These are phyloP conservation scores for Dryoscopus gambensis DNA, from an alignment of 2,113 vertebrate genomes.

Conservation along the genomic window DNA sequence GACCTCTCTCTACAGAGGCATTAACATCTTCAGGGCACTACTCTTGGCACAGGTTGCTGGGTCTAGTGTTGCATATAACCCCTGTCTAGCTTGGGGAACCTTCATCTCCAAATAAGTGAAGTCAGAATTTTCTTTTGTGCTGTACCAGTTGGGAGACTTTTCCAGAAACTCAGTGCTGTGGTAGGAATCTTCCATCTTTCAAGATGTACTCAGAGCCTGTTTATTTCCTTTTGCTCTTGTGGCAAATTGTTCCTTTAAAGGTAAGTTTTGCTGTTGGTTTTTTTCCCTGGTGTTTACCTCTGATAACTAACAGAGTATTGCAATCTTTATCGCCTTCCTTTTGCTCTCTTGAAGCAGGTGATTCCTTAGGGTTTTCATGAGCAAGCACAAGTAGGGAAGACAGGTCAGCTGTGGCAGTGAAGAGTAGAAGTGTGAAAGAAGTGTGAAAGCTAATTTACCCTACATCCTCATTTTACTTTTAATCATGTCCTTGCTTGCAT, in stretches of 20 bases:
- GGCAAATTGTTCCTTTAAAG: background rate
- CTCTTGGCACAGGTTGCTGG: background rate
- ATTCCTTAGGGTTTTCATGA: background rate
- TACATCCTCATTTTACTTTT: background rate
- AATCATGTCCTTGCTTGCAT: background rate
- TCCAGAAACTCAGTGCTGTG: background rate
- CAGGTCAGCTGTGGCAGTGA: background rate
- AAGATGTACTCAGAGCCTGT: background rate
- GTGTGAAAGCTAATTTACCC: background rate
- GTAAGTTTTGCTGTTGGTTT: fast-evolving
- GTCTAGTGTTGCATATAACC: background rate
- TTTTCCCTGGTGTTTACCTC: background rate
- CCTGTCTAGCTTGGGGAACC: background rate
- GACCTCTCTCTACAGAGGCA: background rate
- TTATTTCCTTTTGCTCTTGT: background rate
- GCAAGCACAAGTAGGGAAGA: background rate
- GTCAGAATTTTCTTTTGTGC: background rate
- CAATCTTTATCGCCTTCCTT: background rate
- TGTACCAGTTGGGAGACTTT: background rate
- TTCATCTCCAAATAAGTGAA: background rate
- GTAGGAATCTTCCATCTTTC: background rate
- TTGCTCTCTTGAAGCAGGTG: background rate
- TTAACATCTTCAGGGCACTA: background rate
- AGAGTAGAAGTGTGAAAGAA: too few relatives aligned
- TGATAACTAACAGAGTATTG: background rate